These are phyloP conservation scores for Xiphias gladius DNA, from an alignment of 2,113 vertebrate genomes.

Conservation along the genomic window DNA sequence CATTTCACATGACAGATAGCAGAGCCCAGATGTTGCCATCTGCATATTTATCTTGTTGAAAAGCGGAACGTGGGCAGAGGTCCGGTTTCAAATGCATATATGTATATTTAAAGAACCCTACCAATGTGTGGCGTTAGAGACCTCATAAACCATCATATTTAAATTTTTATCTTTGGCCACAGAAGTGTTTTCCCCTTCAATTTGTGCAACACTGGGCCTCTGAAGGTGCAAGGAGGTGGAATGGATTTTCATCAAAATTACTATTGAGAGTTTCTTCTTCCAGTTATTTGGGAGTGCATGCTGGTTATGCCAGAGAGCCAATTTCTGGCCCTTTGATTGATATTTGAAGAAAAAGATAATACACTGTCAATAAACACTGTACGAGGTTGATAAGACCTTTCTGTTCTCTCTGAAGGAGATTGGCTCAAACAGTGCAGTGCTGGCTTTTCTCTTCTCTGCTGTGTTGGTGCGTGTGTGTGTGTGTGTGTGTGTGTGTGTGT, in stretches of 20 bases:
- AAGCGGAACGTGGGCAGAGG: background rate
- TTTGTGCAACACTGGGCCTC: constrained; percentile 5
- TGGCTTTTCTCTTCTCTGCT: constrained; percentile 18
- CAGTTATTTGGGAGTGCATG: constrained; percentile 17
- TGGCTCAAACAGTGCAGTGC: constrained; percentile 14
- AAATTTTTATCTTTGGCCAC: background rate
- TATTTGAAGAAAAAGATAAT: constrained; percentile 38
- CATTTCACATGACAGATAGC: background rate
- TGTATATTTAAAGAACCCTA: constrained; percentile 4
- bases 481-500: background rate
- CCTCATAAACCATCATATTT: background rate
- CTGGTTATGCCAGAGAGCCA: constrained; percentile 16
- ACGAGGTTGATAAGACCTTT: constrained; percentile 40
- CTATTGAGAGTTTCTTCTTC: constrained; percentile 20
- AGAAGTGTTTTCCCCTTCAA: background rate
- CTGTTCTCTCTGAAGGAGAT: constrained; percentile 24
- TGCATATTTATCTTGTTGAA: constrained; percentile 7
- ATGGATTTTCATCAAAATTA: background rate
- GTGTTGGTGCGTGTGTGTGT: background rate
- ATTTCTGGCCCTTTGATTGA: constrained; percentile 27
- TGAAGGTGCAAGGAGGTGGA: background rate
- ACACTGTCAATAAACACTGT: constrained; percentile 44
- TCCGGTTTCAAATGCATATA: constrained; percentile 16
- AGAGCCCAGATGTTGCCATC: background rate
- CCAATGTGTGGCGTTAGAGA: background rate